These are phyloP conservation scores for Hyles lineata DNA, from an alignment of 2,888 invertebrate species.

Conservation along the genomic window DNA sequence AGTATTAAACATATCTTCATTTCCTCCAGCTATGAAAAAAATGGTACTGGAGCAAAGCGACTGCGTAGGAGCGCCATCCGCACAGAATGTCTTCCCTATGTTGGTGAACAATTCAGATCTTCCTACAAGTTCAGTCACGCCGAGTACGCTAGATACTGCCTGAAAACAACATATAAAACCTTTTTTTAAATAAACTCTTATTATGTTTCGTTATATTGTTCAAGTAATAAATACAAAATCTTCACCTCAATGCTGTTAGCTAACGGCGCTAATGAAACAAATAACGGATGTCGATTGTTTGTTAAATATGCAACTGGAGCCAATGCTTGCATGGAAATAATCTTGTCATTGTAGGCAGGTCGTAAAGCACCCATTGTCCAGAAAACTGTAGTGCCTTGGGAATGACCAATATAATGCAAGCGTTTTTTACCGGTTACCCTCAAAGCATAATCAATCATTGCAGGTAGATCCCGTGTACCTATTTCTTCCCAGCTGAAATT, in stretches of 20 bases:
- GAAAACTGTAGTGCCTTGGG: conserved; percentile 86
- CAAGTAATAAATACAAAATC: conserved; percentile 4
- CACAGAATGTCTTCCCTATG: conserved; percentile 77
- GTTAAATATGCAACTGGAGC: conserved; percentile 87
- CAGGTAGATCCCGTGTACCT: conserved; percentile 89
- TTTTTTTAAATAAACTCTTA: neutral
- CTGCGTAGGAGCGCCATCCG: conserved; percentile 76
- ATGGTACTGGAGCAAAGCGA: conserved; percentile 86
- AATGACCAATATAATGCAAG: conserved; percentile 91
- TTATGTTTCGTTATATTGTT: neutral
- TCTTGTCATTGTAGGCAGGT: conserved; percentile 87
- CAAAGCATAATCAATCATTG: conserved; percentile 89
- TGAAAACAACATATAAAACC: conserved; percentile 41
- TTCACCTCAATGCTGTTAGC: conserved; percentile 64
- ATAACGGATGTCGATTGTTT: conserved; percentile 74
- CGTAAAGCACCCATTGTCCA: conserved; percentile 86
- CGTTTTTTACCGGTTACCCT: conserved; percentile 80
- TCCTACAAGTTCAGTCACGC: conserved; percentile 86
- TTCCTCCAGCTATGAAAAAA: conserved; percentile 85
- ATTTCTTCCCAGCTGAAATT: conserved; percentile 92
- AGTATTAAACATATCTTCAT: conserved; percentile 76
- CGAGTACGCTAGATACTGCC: conserved; percentile 64
- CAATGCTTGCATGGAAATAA: conserved; percentile 85
- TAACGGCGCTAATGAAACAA: conserved; percentile 67
- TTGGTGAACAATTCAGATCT: conserved; percentile 73